phyloP scores from a whole-genome alignment of 2,797 vertebrate species.

The Coreius guichenoti region DNA sequence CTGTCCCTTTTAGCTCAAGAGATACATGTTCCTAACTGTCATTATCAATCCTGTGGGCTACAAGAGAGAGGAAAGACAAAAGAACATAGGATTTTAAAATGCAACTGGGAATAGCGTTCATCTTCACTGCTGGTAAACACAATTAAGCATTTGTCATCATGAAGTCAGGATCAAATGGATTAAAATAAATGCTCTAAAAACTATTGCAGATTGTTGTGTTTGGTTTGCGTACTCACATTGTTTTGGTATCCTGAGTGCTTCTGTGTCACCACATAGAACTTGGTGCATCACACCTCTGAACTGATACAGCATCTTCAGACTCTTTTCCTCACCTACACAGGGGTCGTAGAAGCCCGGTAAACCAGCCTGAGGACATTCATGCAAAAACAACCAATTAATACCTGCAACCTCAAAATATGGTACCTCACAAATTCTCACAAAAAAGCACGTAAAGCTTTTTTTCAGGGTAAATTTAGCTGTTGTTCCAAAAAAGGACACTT shows the following conservation, averaged over 20 bases:
- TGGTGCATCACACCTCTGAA: slow-evolving; percentile 98
- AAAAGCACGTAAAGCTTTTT: not conserved
- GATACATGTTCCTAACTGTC: slow-evolving; percentile 84
- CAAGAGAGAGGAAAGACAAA: slow-evolving; percentile 40
- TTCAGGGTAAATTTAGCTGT: not conserved
- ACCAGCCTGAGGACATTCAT: slow-evolving; percentile 81
- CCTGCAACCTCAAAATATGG: no score
- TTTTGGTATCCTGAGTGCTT: slow-evolving; percentile 99
- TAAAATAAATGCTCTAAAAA: not conserved
- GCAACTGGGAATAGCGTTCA: not conserved
- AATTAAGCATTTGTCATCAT: not conserved
- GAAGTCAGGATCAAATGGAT: not conserved
- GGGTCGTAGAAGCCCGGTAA: slow-evolving; percentile 98
- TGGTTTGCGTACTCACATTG: slow-evolving; percentile 87
- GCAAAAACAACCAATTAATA: slow-evolving; percentile 39
- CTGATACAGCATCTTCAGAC: slow-evolving; percentile 97
- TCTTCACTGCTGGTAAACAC: slow-evolving; percentile 21
- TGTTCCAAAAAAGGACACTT: not conserved
- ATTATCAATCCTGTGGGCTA: slow-evolving; percentile 96
- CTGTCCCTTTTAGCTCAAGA: slow-evolving; percentile 57
- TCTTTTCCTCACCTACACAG: slow-evolving; percentile 97
- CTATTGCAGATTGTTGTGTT: not conserved
- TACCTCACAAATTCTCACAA: no score
- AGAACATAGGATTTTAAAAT: slow-evolving; percentile 15
- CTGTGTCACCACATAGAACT: slow-evolving; percentile 90